Evolutionary conservation across 2,888 invertebrate genomes (phyloP).

Genomic region (Tipula confusa): DNA sequence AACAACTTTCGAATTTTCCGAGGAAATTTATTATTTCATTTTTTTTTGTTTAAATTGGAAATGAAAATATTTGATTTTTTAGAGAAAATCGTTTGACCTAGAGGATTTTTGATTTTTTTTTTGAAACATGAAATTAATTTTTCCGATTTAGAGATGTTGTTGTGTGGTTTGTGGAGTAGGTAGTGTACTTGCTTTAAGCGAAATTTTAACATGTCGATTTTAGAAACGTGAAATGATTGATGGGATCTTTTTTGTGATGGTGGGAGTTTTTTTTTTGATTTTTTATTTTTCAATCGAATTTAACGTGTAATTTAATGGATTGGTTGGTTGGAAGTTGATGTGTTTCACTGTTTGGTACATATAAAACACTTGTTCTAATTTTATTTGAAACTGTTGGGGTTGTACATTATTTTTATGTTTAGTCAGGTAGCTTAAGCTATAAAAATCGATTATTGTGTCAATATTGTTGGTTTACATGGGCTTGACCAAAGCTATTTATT

Average conservation of each 20-base stretch:
- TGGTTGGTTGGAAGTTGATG: too few species aligned
- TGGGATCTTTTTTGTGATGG: too few species aligned
- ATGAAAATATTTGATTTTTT: not conserved
- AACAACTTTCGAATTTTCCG: not conserved
- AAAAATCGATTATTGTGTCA: too few species aligned
- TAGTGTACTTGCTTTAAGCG: not conserved
- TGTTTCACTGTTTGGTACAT: too few species aligned
- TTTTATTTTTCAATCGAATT: too few species aligned
- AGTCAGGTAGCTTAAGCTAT: too few species aligned
- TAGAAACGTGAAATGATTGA: not conserved
- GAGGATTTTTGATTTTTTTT: constrained; percentile 12
- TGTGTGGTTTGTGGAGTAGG: not conserved
- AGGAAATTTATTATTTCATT: not conserved
- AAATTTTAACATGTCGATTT: not conserved
- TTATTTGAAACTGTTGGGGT: too few species aligned
- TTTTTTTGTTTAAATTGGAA: not conserved
- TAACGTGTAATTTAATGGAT: too few species aligned
- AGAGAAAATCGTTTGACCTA: not conserved
- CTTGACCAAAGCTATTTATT: too few species aligned
- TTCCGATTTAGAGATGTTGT: not conserved
- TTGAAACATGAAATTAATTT: not conserved
- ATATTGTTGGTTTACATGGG: too few species aligned
- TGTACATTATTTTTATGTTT: too few species aligned
- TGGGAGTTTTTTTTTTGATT: not conserved
- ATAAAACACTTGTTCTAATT: too few species aligned